Percentiles rank a stretch among this genome's conserved stretches.
Evolutionary conservation across 2,113 vertebrate genomes (phyloP).

Genomic region (Pollimyrus isidori): DNA sequence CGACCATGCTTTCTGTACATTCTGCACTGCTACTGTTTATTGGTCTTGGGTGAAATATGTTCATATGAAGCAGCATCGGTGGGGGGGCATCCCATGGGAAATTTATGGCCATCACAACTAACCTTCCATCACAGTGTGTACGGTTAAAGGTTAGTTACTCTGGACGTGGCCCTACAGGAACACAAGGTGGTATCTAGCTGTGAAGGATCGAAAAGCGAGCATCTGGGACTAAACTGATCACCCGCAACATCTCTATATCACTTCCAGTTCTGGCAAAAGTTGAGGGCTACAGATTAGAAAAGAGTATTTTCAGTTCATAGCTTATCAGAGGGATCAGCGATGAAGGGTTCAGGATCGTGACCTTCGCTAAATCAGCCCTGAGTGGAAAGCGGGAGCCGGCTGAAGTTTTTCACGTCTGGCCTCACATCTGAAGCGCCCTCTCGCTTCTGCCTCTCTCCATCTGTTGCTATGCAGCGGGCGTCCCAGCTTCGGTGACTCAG

Average conservation of each 20-base stretch:
- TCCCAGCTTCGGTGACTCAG: conserved; percentile 40
- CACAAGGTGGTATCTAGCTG: neutral
- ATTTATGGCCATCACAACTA: neutral
- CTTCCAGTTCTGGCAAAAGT: neutral
- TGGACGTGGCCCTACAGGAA: neutral
- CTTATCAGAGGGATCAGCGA: neutral
- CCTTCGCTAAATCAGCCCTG: neutral
- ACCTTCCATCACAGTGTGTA: neutral
- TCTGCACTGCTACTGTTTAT: neutral
- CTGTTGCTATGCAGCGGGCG: neutral
- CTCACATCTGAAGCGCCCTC: conserved; percentile 29
- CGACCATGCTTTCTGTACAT: neutral
- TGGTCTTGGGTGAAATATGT: neutral
- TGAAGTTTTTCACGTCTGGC: conserved; percentile 20
- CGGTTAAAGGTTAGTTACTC: neutral
- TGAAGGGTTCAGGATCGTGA: neutral
- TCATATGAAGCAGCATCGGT: neutral
- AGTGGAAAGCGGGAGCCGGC: neutral
- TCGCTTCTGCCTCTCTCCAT: conserved; percentile 37
- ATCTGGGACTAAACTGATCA: neutral
- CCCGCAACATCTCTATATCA: neutral
- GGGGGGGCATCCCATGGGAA: neutral
- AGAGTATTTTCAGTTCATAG: neutral
- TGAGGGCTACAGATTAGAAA: neutral
- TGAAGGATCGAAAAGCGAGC: neutral